These are phyloP conservation scores for Botrylloides violaceus DNA, from an alignment of 23 tunicate genomes.

Conservation along the genomic window DNA sequence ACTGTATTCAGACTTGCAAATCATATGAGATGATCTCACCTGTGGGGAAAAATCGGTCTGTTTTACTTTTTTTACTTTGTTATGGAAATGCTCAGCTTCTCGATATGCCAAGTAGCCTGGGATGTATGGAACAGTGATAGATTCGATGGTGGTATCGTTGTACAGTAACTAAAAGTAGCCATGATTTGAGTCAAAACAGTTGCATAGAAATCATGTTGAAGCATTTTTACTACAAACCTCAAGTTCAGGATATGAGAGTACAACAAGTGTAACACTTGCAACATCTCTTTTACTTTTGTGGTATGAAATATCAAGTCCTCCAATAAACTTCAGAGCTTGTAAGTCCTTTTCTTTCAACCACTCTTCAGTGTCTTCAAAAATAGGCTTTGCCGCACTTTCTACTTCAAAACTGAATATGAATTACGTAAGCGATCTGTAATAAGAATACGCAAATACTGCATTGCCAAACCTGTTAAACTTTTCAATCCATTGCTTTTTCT, in stretches of 20 bases:
- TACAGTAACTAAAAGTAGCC: background rate
- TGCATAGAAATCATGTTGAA: too few species aligned
- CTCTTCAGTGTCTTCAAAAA: constrained; percentile 2
- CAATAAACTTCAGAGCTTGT: background rate
- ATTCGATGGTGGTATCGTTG: constrained; percentile 2
- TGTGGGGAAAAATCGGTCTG: background rate
- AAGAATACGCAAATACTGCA: background rate
- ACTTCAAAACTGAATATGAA: constrained; percentile 5
- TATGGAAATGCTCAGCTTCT: constrained; percentile 32
- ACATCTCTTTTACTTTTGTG: constrained; percentile 1
- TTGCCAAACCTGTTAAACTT: background rate
- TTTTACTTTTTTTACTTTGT: constrained; percentile 13
- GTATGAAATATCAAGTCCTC: constrained; percentile 29
- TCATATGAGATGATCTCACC: too few species aligned
- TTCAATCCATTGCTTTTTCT: background rate
- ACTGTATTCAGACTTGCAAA: too few species aligned
- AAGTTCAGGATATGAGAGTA: constrained; percentile 8
- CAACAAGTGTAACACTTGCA: constrained; percentile 30
- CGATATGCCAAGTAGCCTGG: constrained; percentile 48
- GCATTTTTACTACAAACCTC: constrained; percentile 7
- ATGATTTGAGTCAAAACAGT: too few species aligned
- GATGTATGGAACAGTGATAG: constrained; percentile 31
- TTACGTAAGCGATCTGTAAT: background rate
- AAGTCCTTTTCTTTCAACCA: constrained; percentile 1
- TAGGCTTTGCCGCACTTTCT: too few species aligned